Conservation (phyloP, 2,113 vertebrate genomes). For the Spea bombifrons region DNA sequence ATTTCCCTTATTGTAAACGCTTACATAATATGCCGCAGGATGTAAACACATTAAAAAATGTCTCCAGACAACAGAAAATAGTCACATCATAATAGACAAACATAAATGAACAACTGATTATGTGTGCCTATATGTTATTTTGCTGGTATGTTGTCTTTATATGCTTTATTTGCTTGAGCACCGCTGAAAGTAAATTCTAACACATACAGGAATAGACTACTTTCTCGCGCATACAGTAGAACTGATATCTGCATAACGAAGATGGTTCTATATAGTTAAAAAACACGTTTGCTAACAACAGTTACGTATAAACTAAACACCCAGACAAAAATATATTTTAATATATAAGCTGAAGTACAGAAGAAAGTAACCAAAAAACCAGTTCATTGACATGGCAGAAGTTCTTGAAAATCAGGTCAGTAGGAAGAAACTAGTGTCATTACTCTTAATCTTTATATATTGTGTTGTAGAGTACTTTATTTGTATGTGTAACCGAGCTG, state of each 20-base stretch:
- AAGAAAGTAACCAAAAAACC: too few species aligned
- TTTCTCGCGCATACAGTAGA: neutral
- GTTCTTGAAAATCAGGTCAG: too few species aligned
- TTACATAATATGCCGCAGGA: conserved; percentile 35
- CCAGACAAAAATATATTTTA: too few species aligned
- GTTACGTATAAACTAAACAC: too few species aligned
- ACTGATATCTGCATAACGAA: neutral
- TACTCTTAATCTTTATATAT: too few species aligned
- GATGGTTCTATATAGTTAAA: neutral
- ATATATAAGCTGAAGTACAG: too few species aligned
- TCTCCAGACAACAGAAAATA: neutral
- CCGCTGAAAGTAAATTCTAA: conserved; percentile 8
- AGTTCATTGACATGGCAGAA: too few species aligned
- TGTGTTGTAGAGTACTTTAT: too few species aligned
- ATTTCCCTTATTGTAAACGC: conserved; percentile 37
- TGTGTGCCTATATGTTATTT: conserved; percentile 1
- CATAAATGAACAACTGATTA: conserved; percentile 21
- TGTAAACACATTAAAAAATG: conserved; percentile 29
- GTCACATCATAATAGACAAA: conserved; percentile 1
- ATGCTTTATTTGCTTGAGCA: neutral
- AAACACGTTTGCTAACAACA: neutral
- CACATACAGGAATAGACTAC: neutral
- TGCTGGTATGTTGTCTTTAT: conserved; percentile 4
- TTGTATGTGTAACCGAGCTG: too few species aligned
- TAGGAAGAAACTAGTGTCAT: too few species aligned